A percentile compares a stretch with the other conserved stretches of the same genome.
phyloP scores from a whole-genome alignment of 2,797 vertebrate species.

The Oreortyx pictus region DNA sequence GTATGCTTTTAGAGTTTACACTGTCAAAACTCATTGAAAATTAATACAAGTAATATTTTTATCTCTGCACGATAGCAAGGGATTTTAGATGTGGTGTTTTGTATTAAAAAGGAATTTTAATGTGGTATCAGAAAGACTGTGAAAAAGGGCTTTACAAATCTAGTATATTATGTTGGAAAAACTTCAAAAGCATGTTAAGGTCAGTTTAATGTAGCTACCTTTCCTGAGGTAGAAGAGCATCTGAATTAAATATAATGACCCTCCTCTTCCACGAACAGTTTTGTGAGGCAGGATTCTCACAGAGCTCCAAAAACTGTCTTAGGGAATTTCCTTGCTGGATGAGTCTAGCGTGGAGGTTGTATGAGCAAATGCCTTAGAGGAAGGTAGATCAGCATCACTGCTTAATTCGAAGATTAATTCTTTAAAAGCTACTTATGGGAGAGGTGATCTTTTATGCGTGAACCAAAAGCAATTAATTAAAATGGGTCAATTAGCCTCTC shows the following conservation, averaged over 20 bases:
- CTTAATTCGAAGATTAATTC: constrained; percentile 66
- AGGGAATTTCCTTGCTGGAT: constrained; percentile 33
- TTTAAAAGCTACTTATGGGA: constrained; percentile 56
- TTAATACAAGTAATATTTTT: neutral
- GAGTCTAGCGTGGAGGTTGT: constrained; percentile 8
- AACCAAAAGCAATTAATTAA: constrained; percentile 54
- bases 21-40: constrained; percentile 1
- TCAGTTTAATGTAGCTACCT: neutral
- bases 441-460: constrained; percentile 46
- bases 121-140: neutral
- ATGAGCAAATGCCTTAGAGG: constrained; percentile 40
- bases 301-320: neutral
- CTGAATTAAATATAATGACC: neutral
- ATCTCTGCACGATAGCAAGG: neutral
- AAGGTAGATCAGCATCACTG: constrained; percentile 28
- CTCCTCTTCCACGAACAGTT: neutral
- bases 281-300: neutral
- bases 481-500: constrained; percentile 47
- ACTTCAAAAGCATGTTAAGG: neutral
- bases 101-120: neutral
- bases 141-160: neutral
- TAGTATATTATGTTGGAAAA: neutral
- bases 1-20: neutral
- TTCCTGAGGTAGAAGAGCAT: neutral
- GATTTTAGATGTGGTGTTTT: neutral